Conservation (phyloP, 23 tunicate species). For the Phallusia fumigata region DNA sequence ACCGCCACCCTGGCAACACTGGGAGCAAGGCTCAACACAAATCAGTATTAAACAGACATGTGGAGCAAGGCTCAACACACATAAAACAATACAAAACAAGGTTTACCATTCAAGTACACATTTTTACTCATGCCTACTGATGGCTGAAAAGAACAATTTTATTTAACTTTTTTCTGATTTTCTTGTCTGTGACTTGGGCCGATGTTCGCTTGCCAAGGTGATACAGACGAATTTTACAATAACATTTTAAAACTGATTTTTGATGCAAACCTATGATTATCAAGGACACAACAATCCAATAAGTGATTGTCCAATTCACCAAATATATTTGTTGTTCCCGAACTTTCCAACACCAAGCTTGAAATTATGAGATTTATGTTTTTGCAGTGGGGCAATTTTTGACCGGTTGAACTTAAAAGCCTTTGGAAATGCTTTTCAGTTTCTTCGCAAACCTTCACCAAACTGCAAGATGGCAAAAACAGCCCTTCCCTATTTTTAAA, state of each 20-base stretch:
- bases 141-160: no score
- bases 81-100: no score
- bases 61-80: no score
- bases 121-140: no score
- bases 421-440: slow-evolving; percentile 7
- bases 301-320: background rate
- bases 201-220: background rate
- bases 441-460: background rate
- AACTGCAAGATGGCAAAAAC: background rate
- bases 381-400: background rate
- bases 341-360: background rate
- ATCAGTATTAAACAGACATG: no score
- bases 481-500: slow-evolving; percentile 6
- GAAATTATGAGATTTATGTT: background rate
- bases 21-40: no score
- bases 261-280: background rate
- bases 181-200: no score
- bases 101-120: no score
- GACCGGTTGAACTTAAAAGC: background rate
- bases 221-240: background rate
- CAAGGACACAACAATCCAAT: background rate
- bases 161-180: no score
- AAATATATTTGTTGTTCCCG: background rate
- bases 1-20: no score
- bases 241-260: background rate